Base-by-base conservation (phyloP, 2,888 invertebrate genomes). In the Odontothrips loti region DNA sequence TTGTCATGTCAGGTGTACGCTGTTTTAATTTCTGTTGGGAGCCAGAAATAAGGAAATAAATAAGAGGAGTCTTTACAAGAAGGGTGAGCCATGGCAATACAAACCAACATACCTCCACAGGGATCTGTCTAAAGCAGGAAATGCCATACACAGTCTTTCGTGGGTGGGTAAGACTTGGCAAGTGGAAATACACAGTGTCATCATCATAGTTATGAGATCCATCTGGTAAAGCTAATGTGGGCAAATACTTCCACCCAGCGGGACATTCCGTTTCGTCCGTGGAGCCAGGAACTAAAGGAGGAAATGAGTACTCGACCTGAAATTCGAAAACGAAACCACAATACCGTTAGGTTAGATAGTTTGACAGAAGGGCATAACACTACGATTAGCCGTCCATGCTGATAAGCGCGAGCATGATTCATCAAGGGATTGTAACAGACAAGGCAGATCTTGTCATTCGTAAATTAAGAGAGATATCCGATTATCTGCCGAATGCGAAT, bases 71-170 rank as follows among this genome's bases (percentile, higher is more conserved):
- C 79, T 79, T n/a, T 47, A 23, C 48, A n/a, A 8, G 58, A 34
- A 10, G 0, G 15, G 9, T 8, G 3, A 47, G 29, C 27, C 23
- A 9, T 29, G 15, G 27, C 47, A 68, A 79, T 80, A 43, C 79
- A 75, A 10, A 23, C 79, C 75, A 78, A 83, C 83, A 84, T 89
- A 96, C 96, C 90, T 96, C 96, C 0, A 98, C 94, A 84, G 97
- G 95, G 85, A 99, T 98, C 90, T 99, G 99, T 83, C 98, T 91
- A 87, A 98, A 99, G 89, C 99, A 99, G 29, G 99, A 98, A 82
- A 99, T 94, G 47, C 98, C 98, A 89, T 94, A 99, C 17, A 99
- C 93, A 80, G 96, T 96, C 85, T 93, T 91, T 82, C 93, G 92
- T 9, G 96, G 94, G 86, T 96, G 93, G 80, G 91, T 92, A 79